These are phyloP conservation scores for Halcyon leucocephala DNA, from an alignment of 2,797 vertebrate species.

Conservation along the genomic window DNA sequence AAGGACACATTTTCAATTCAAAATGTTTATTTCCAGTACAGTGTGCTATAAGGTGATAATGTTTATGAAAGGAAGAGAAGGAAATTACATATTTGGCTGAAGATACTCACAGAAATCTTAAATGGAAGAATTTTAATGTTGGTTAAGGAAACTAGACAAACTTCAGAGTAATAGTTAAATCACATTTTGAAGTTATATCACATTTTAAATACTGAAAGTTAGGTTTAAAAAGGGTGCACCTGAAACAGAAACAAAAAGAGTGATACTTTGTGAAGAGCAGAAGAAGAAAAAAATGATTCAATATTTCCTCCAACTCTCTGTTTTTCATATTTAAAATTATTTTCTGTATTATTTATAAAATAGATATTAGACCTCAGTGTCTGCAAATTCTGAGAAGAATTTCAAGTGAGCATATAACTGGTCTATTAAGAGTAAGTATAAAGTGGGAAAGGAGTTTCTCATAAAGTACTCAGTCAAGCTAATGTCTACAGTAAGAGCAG, in stretches of 20 bases:
- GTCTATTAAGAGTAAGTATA: not conserved
- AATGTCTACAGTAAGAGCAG: not conserved
- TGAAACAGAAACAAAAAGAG: not conserved
- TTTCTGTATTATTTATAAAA: not conserved
- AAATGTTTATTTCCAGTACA: not conserved
- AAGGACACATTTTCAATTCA: constrained; percentile 67
- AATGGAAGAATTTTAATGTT: not conserved
- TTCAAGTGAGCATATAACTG: not conserved
- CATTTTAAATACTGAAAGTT: not conserved
- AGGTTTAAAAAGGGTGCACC: not conserved
- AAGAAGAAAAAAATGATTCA: not conserved
- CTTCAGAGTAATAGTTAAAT: not conserved
- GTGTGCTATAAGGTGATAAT: not conserved
- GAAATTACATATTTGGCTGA: not conserved
- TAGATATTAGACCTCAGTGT: rapidly evolving
- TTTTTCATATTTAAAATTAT: not conserved
- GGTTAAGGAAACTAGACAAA: not conserved
- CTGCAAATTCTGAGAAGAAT: not conserved
- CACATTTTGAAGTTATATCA: not conserved
- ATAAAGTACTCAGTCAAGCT: not conserved
- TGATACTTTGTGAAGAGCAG: not conserved
- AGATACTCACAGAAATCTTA: not conserved
- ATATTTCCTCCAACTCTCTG: not conserved
- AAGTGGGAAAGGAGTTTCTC: not conserved
- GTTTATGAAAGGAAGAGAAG: not conserved